Evolutionary conservation across 30 jellyfish, hydroid and myxozoan species (phyloP), one percentile per base, ranked within the genome.

Genomic region (Turritopsis rubra): DNA sequence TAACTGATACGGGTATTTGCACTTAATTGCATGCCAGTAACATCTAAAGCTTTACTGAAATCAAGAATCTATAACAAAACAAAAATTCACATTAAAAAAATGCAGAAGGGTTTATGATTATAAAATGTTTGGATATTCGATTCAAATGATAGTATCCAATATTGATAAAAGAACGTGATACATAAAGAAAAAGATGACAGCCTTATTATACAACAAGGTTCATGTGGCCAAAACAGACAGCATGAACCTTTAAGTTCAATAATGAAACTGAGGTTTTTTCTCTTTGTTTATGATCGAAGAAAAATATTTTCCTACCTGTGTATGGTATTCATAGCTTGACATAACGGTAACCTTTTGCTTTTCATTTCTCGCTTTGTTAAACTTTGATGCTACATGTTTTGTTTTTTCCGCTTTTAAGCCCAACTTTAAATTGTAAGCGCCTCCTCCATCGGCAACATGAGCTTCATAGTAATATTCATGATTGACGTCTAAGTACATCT

Each of bases 361-460:
- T 83, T 92, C 98, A 79, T 92, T 77, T 21, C 53, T 29, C 0
- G 93, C 98, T 3, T 89, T 88, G 25, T 30, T 54, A 1, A 88
- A 85, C 53, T 85, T 88, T 24, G 89, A 75, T 4, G 88, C 83
- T 3, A 95, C 81, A 29, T 89, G 53, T 54, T 82, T 83, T 0
- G 98, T 92, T 75, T 88, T 74, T 65, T 85, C 95, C 22, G 78
- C 83, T 1, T 77, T 65, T 30, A 88, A 92, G 1, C 88, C 98
- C 85, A 92, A 65, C 60, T 71, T 86, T 9, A 93, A 86, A 66
- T 81, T 75, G 65, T 80, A 85, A 13, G 84, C 93, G 18, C 93
- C 93, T 1, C 96, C 98, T 29, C 75, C 72, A 71, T 92, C 98
- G 18, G 75, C 89, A 72, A 92, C 83, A 17, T 89, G 88, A 8